Conservation (phyloP, 1,140 invertebrate genomes). For the Conus betulinus region DNA sequence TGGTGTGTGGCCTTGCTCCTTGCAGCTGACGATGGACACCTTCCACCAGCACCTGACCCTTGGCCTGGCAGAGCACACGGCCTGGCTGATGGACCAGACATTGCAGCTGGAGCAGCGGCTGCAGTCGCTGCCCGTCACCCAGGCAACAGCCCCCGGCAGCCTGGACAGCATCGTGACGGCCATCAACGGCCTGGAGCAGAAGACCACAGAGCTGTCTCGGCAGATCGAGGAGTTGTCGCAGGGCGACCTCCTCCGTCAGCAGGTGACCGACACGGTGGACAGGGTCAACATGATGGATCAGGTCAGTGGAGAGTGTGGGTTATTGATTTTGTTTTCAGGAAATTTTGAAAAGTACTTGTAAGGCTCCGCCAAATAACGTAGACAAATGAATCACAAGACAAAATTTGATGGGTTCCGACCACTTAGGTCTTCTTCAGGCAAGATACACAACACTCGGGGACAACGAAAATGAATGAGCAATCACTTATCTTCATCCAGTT, state of each 20-base stretch:
- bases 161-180: conserved; percentile 41
- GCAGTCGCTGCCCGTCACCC: conserved; percentile 11
- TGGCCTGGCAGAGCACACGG: conserved; percentile 39
- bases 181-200: conserved; percentile 48
- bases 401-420: too few species aligned
- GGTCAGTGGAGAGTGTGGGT: not conserved
- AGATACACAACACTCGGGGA: too few species aligned
- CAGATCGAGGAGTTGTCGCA: conserved; percentile 37
- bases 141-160: conserved; percentile 8
- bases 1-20: not conserved
- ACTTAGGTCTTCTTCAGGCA: too few species aligned
- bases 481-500: too few species aligned
- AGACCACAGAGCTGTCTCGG: conserved; percentile 32
- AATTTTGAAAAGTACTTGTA: too few species aligned
- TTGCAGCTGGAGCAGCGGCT: conserved; percentile 38
- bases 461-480: too few species aligned
- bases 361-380: too few species aligned
- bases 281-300: conserved; percentile 38
- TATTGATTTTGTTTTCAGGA: not conserved
- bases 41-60: conserved; percentile 40
- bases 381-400: too few species aligned
- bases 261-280: conserved; percentile 35
- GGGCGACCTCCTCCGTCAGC: conserved; percentile 29
- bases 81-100: conserved; percentile 46
- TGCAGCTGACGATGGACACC: conserved; percentile 34